phyloP scores from a whole-genome alignment of 2,113 vertebrate species.

The Pygoscelis antarcticus region DNA sequence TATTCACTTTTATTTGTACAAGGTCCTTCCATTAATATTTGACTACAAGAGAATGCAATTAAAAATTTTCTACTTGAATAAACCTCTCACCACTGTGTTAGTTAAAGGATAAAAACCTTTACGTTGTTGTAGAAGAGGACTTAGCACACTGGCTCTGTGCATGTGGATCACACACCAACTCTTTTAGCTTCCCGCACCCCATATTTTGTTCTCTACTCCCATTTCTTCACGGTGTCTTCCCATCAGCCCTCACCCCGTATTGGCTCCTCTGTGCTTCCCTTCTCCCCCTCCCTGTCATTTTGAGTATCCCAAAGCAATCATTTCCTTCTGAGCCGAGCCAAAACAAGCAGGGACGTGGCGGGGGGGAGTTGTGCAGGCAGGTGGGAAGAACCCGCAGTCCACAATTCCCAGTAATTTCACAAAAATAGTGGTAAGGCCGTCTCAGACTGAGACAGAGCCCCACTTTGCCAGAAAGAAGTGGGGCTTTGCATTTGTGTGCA shows the following conservation, averaged over 20 bases:
- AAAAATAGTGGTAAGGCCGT: neutral
- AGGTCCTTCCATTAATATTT: constrained; percentile 75
- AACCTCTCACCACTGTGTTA: constrained; percentile 59
- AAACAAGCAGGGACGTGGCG: neutral
- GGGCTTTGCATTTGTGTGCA: neutral
- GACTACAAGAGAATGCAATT: constrained; percentile 74
- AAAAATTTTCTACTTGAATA: constrained; percentile 72
- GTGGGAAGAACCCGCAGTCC: neutral
- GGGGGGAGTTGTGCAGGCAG: neutral
- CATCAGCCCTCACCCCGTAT: neutral
- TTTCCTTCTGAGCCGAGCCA: neutral
- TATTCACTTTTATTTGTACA: constrained; percentile 74
- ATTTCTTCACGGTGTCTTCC: neutral
- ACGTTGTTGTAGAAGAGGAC: neutral
- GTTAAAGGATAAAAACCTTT: constrained; percentile 64
- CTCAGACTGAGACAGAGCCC: neutral
- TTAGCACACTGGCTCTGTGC: neutral
- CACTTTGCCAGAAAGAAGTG: neutral
- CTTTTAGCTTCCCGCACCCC: neutral
- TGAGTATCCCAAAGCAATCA: neutral
- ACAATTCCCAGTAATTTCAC: neutral
- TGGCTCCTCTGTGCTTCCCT: neutral
- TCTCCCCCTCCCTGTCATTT: neutral
- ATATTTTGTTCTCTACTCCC: neutral
- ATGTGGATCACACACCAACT: neutral